phyloP scores from a whole-genome alignment of 2,113 vertebrate species.

The Zosterops pallidus region DNA sequence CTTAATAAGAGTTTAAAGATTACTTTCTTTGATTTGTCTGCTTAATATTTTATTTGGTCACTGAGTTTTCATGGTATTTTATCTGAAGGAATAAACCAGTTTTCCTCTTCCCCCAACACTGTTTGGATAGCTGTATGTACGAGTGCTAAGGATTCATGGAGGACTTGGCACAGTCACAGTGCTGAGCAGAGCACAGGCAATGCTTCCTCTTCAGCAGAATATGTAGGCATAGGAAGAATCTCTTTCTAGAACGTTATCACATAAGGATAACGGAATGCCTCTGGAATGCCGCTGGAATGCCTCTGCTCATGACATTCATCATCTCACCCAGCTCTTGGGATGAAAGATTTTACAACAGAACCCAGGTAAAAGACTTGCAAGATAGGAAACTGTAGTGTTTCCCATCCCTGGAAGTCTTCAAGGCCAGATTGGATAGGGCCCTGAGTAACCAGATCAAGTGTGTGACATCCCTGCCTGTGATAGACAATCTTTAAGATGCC shows the following conservation, averaged over 20 bases:
- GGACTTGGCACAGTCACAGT: background rate
- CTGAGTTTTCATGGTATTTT: background rate
- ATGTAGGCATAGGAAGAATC: background rate
- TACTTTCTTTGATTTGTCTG: background rate
- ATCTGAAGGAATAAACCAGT: background rate
- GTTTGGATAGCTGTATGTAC: background rate
- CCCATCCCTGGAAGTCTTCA: background rate
- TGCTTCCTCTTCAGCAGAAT: background rate
- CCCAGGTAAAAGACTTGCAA: background rate
- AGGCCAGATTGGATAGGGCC: background rate
- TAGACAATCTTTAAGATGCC: no score
- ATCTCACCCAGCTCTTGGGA: background rate
- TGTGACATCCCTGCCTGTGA: background rate
- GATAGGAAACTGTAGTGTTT: background rate
- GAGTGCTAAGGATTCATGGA: background rate
- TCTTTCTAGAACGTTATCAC: background rate
- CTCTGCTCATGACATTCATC: background rate
- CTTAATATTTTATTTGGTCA: background rate
- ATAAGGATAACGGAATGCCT: no score
- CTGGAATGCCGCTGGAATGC: no score
- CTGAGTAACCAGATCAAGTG: background rate
- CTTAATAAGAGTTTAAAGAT: conserved; percentile 1
- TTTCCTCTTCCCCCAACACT: background rate
- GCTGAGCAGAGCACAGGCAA: background rate
- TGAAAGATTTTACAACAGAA: background rate